Evolutionary conservation across 2,113 vertebrate genomes (phyloP).

Genomic region (Zosterops japonicus): DNA sequence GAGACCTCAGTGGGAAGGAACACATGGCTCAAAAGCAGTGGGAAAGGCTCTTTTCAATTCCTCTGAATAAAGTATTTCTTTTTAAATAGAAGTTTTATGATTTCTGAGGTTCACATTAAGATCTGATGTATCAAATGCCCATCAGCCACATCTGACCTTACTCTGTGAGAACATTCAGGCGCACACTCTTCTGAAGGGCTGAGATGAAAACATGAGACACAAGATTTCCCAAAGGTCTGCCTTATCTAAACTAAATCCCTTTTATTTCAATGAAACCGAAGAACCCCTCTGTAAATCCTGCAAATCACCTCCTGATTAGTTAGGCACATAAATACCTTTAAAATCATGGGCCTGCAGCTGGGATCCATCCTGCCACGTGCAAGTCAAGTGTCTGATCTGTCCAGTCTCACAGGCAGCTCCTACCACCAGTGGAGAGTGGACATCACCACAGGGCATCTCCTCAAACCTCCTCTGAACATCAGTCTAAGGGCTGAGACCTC

Average conservation of each 20-base stretch:
- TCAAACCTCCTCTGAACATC: background rate
- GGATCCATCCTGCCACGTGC: background rate
- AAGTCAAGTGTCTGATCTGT: background rate
- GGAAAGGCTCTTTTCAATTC: background rate
- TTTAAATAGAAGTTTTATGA: background rate
- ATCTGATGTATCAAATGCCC: background rate
- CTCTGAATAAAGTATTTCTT: background rate
- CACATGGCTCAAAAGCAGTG: background rate
- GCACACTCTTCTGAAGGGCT: constrained; percentile 5
- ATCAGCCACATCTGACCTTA: background rate
- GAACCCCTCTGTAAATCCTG: background rate
- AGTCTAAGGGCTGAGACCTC: accelerated
- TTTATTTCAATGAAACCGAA: background rate
- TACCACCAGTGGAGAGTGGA: background rate
- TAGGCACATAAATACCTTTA: background rate
- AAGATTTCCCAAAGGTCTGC: background rate
- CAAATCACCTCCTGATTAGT: background rate
- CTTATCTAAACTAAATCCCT: background rate
- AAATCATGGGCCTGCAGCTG: background rate
- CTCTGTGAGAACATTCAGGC: background rate
- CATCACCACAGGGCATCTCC: background rate
- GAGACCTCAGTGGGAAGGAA: background rate
- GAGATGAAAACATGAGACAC: background rate
- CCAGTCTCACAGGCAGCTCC: background rate
- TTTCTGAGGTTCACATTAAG: background rate